Evolutionary conservation across 2,113 vertebrate genomes (phyloP), one percentile per base, ranked within the genome.

Genomic region (Struthidea cinerea): DNA sequence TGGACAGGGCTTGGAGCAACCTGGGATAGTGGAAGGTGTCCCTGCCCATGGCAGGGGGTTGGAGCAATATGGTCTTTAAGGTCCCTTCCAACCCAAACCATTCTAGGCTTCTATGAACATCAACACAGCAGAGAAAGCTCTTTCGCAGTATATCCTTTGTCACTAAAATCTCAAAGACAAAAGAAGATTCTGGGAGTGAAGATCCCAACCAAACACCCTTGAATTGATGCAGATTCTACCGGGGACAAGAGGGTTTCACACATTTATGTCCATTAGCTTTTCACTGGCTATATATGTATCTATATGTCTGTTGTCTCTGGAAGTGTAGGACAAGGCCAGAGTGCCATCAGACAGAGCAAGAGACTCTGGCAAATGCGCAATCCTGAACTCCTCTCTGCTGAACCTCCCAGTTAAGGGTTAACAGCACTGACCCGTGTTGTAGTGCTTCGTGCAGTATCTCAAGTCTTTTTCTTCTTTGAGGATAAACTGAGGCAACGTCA

Each of bases 401-500:
- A 84, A 5, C 28, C 50, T 32, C 4, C 17, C n/a, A 70, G 44
- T 22, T 27, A 49, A 65, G 30, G 22, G 56, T 57, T 59, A 80
- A 39, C n/a, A 60, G 33, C 76, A 91, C 83, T 97, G 83, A 99
- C 99, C 99, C 98, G 99, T 99, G 97, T 99, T 99, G 92, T 99
- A 99, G 97, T 99, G 99, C 94, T 99, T 99, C 83, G 99, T 99
- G 97, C 99, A 99, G 97, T 99, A 99, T 83, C 99, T 98, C 97
- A 99, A 96, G 96, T 99, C 99, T 91, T 99, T 99, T 97, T 99
- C 99, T 94, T 99, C 99, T 91, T 99, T 99, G 70, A 99, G 98
- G 83, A 99, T 98, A 97, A 99, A 99, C 98, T 99, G 99, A 91
- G 99, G 99, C 97, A 99, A 94, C 6, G 99, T 99, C 93, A 99